Base-by-base conservation (phyloP, 2,888 invertebrate species). In the Hylaea fasciaria region DNA sequence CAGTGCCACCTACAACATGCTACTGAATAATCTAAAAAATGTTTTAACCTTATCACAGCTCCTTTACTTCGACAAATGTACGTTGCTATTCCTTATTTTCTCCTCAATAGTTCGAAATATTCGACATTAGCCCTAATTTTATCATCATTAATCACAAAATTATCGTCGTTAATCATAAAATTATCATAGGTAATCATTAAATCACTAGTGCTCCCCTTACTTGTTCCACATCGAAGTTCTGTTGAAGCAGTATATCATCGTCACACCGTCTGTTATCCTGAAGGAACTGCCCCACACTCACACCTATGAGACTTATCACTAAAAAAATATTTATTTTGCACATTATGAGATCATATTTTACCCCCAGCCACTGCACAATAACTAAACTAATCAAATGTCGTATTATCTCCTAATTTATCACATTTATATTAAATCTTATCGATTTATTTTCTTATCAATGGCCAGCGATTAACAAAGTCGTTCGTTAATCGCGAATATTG, bases 341-440 rank as follows among this genome's bases (percentile, higher is more conserved):
- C 84, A 87, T 87, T 65, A 76, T 83, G 74, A 78, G 72, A 83
- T 83, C 87, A 89, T 87, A 66, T 80, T 74, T 59, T 29, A 48
- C 51, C 51, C 56, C 56, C 70, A 56, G 57, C 65, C 78, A 77
- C 80, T 65, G 59, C 75, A 79, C 81, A 72, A 73, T 66, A 72
- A 66, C 73, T 73, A 65, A 67, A 74, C 74, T 72, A 76, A 76
- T 76, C 64, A 81, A 86, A 80, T 85, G 79, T 53, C 67, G 37
- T 41, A 69, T 68, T 72, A 76, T 80, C 76, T 71, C 68, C 65
- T 74, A 74, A 77, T 74, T 72, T 77, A 73, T 76, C 74, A 71
- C 71, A 74, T 81, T 78, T 83, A 83, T 82, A 82, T 67, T 66
- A 77, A 72, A 80, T 76, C 75, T 83, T 84, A 85, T 86, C 85